Evolutionary conservation across 30 jellyfish, hydroid and myxozoan genomes (phyloP), one percentile per base, ranked within the genome.

Genomic region (Pseudorhiza aurosa): DNA sequence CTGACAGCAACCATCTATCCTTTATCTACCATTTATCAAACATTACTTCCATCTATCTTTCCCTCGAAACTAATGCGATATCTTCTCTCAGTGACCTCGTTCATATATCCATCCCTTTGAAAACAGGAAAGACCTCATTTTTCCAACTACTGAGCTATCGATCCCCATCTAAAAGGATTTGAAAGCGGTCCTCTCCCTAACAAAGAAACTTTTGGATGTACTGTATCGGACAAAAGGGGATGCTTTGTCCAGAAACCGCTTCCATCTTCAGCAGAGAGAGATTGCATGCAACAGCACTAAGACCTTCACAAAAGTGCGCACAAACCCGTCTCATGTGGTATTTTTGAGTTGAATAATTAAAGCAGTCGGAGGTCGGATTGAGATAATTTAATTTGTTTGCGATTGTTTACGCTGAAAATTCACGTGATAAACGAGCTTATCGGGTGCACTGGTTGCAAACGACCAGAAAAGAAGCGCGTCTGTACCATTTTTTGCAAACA

Each of bases 311-410:
- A 42, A 64, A 64, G 10, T 33, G 51, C 51, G 37, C 60, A 29
- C 58, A 64, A 58, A 31, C 19, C 14, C 35, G 31, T 35, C 58
- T 64, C 60, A 10, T 33, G 77, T 64, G 77, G 77, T 58, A 42
- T 64, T 33, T 64, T 53, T 35, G 39, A 24, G 36, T 24, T 64
- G 32, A 64, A 64, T 64, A 64, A 64, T 64, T 64, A 8, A 56
- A 64, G 40, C 77, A 64, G 58, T 36, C 18, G 77, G 77, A 64
- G 37, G 28, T 26, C 50, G 53, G 77, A 32, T 64, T 64, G 77
- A 64, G 25, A 31, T 64, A 64, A 64, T 64, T 64, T 64, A 58
- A 64, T 64, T 64, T 64, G 53, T 32, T 29, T 31, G 77, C 51
- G 53, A 64, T 64, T 64, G 9, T 64, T 29, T 42, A 64, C 10